These are phyloP conservation scores for Andrena bicolor DNA, from an alignment of 2,888 invertebrate genomes.

Conservation along the genomic window DNA sequence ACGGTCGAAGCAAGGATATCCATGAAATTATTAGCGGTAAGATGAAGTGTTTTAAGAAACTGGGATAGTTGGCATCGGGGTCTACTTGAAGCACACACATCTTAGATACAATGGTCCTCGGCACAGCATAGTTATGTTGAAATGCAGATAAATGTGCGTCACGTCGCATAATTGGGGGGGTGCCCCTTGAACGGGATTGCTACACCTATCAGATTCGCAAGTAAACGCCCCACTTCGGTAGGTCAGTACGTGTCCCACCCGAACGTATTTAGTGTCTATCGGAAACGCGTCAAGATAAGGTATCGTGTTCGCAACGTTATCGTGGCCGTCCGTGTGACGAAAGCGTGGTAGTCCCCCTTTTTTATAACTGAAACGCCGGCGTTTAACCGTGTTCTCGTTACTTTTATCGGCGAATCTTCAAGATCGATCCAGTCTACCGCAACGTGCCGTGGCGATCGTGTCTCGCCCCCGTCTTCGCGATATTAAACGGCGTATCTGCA, in stretches of 20 bases:
- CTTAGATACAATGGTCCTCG: too few relatives aligned
- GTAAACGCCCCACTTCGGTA: slow-evolving; percentile 47
- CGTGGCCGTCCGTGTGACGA: slow-evolving; percentile 56
- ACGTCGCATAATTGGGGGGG: too few relatives aligned
- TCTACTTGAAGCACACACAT: too few relatives aligned
- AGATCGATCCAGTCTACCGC: slow-evolving; percentile 65
- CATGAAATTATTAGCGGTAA: too few relatives aligned
- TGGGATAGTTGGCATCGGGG: too few relatives aligned
- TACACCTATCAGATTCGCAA: background rate
- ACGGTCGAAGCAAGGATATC: too few relatives aligned
- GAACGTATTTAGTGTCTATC: slow-evolving; percentile 53
- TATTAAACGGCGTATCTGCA: slow-evolving; percentile 2
- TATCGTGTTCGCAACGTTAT: slow-evolving; percentile 57
- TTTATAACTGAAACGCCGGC: slow-evolving; percentile 61
- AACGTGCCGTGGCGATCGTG: slow-evolving; percentile 56
- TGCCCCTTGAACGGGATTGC: background rate
- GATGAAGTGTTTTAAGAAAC: too few relatives aligned
- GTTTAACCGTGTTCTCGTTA: slow-evolving; percentile 56
- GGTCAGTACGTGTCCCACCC: slow-evolving; percentile 61
- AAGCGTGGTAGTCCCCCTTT: slow-evolving; percentile 33
- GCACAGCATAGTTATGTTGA: too few relatives aligned
- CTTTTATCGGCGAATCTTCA: slow-evolving; percentile 69
- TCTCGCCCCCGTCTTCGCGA: slow-evolving; percentile 44
- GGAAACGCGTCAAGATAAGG: slow-evolving; percentile 59
- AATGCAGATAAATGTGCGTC: too few relatives aligned